Evolutionary conservation across 2,113 vertebrate genomes (phyloP).

Genomic region (Nasalis larvatus): DNA sequence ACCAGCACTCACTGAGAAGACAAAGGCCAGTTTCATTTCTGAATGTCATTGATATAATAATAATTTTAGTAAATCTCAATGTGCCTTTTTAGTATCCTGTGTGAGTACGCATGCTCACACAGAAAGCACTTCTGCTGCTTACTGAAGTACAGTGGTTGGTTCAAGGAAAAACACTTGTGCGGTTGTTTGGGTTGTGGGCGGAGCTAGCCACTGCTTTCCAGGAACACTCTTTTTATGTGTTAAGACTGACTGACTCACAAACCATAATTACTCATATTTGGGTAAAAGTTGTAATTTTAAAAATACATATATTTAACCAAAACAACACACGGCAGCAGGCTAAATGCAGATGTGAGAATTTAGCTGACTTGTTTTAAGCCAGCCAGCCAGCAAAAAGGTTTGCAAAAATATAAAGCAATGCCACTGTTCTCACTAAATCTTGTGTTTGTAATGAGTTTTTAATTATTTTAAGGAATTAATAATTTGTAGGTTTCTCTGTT

Average conservation of each 20-base stretch:
- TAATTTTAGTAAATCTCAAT: too few species aligned
- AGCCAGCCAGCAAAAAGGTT: neutral
- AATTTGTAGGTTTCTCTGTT: neutral
- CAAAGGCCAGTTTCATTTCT: neutral
- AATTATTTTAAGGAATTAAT: neutral
- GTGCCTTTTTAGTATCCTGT: neutral
- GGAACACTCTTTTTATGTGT: neutral
- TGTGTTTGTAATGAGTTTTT: neutral
- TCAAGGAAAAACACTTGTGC: neutral
- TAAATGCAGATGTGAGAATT: neutral
- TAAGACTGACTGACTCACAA: neutral
- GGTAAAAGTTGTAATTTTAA: neutral
- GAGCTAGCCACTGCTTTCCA: too few species aligned
- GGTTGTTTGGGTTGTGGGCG: neutral
- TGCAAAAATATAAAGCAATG: neutral
- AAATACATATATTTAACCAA: neutral
- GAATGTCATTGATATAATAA: neutral
- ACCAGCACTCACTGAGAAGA: too few species aligned
- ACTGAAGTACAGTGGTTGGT: rapidly evolving
- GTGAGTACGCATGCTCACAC: too few species aligned
- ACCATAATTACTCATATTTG: neutral
- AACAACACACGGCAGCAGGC: neutral
- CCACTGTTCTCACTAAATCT: neutral
- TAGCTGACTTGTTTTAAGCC: neutral
- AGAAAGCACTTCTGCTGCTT: neutral